Conservation (phyloP, 2,797 vertebrate genomes). For the Takifugu rubripes region DNA sequence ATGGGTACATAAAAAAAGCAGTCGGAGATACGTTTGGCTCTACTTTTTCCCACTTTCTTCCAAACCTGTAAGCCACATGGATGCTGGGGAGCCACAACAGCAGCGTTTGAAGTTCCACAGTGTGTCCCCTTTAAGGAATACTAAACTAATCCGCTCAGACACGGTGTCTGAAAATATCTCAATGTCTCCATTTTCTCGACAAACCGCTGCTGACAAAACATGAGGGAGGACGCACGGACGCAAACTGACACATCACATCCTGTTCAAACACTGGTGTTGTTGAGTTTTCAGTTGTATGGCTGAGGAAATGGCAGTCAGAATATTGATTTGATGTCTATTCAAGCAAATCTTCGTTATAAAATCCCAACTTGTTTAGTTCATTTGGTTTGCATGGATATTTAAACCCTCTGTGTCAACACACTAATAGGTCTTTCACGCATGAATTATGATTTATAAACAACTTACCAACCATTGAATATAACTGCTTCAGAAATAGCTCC, state of each 20-base stretch:
- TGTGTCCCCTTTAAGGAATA: slow-evolving; percentile 52
- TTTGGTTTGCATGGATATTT: too few relatives aligned
- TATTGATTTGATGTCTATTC: too few relatives aligned
- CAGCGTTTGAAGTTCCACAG: slow-evolving; percentile 33
- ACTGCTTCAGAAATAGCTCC: too few relatives aligned
- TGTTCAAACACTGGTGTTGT: too few relatives aligned
- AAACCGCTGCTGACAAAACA: slow-evolving; percentile 42
- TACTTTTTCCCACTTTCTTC: slow-evolving; percentile 18
- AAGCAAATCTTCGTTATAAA: too few relatives aligned
- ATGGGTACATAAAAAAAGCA: not conserved
- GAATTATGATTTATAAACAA: too few relatives aligned
- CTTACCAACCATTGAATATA: too few relatives aligned
- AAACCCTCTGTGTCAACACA: not conserved
- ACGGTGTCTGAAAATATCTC: slow-evolving; percentile 64
- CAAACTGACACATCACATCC: not conserved
- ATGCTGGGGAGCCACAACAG: slow-evolving; percentile 29
- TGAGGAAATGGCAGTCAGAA: too few relatives aligned
- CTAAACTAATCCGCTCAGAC: slow-evolving; percentile 66
- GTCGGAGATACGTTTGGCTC: slow-evolving; percentile 12
- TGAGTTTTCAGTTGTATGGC: too few relatives aligned
- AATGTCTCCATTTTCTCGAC: slow-evolving; percentile 48
- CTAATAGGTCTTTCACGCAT: too few relatives aligned
- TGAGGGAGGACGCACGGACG: slow-evolving; percentile 22
- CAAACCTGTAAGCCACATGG: slow-evolving; percentile 38
- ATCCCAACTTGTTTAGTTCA: too few relatives aligned